These are phyloP conservation scores for Pituophis catenifer DNA, from an alignment of 2,113 vertebrate species.

Conservation along the genomic window DNA sequence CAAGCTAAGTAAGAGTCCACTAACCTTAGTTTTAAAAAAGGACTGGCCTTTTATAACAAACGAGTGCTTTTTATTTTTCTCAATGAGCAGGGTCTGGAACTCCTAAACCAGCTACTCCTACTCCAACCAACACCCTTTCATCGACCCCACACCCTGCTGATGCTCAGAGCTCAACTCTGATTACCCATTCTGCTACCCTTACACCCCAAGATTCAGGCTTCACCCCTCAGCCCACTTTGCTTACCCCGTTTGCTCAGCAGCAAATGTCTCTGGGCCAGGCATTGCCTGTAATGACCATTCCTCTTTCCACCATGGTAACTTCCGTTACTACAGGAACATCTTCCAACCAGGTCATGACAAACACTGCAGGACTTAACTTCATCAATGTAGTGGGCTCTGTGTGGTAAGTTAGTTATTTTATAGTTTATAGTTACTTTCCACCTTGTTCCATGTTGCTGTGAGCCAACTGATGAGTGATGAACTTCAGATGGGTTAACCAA, in stretches of 20 bases:
- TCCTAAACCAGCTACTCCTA: constrained; percentile 95
- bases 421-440: neutral
- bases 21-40: constrained; percentile 70
- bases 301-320: constrained; percentile 93
- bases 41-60: constrained; percentile 79
- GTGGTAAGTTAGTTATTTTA: constrained; percentile 79
- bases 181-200: constrained; percentile 79
- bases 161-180: constrained; percentile 81
- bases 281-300: constrained; percentile 94
- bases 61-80: constrained; percentile 78
- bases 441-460: neutral
- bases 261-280: constrained; percentile 90
- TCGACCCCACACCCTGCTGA: constrained; percentile 90
- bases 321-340: constrained; percentile 90
- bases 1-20: constrained; percentile 74
- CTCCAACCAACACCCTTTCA: constrained; percentile 92
- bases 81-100: constrained; percentile 93
- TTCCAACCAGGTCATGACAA: constrained; percentile 90
- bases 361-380: constrained; percentile 90
- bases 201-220: constrained; percentile 83
- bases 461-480: neutral
- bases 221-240: constrained; percentile 84
- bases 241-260: constrained; percentile 90
- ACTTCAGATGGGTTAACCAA: neutral
- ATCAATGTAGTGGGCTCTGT: constrained; percentile 95